These are phyloP conservation scores for Lasiurus cinereus DNA, from an alignment of 2,113 vertebrate species.

Conservation along the genomic window DNA sequence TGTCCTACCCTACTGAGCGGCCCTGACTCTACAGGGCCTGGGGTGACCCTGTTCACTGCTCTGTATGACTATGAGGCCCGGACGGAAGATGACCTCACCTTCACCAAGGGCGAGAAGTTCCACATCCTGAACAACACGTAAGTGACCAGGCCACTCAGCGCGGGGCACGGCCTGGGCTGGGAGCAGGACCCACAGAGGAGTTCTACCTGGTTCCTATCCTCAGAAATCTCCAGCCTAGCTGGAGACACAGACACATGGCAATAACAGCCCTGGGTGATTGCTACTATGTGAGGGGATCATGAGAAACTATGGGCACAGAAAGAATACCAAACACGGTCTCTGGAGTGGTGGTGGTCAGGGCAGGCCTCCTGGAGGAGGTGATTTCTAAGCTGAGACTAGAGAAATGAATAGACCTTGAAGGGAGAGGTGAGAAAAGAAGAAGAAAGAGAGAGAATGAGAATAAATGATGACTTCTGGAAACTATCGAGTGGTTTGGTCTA, in stretches of 20 bases:
- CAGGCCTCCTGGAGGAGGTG: slow-evolving; percentile 41
- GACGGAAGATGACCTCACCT: slow-evolving; percentile 95
- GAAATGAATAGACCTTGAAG: slow-evolving; percentile 34
- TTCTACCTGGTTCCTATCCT: background rate
- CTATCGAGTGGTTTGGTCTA: background rate
- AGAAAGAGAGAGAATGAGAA: slow-evolving; percentile 18
- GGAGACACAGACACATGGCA: background rate
- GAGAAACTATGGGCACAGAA: background rate
- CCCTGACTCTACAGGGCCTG: slow-evolving; percentile 87
- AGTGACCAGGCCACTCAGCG: slow-evolving; percentile 59
- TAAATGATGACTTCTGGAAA: slow-evolving; percentile 27
- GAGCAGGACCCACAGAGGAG: background rate
- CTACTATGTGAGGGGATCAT: accelerated
- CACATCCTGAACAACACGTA: slow-evolving; percentile 98
- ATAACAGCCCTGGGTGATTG: background rate
- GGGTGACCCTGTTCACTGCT: slow-evolving; percentile 94
- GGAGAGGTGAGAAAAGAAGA: slow-evolving; percentile 8
- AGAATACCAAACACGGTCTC: background rate
- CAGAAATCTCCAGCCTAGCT: background rate
- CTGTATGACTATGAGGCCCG: slow-evolving; percentile 97
- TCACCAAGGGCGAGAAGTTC: slow-evolving; percentile 97
- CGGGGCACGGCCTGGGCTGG: background rate
- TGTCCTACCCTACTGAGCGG: background rate
- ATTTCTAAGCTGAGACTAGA: slow-evolving; percentile 44
- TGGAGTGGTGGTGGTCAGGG: background rate